These are phyloP conservation scores for Metallyticus violacea DNA, from an alignment of 2,888 invertebrate species.

Conservation along the genomic window DNA sequence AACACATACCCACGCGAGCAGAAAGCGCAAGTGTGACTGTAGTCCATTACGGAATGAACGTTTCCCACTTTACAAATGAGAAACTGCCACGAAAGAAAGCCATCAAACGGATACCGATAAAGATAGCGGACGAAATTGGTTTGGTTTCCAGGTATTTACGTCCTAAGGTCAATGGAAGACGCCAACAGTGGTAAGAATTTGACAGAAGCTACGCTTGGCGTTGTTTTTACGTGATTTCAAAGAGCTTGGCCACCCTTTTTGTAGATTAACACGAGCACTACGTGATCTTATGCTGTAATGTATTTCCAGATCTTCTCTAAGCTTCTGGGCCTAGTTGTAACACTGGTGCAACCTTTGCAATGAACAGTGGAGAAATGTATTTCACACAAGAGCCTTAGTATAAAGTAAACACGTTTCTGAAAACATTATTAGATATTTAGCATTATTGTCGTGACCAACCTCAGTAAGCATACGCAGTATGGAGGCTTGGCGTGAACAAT, in stretches of 20 bases:
- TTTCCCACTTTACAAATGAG: background rate
- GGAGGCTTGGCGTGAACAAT: no score
- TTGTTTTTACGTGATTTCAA: background rate
- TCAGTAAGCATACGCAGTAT: no score
- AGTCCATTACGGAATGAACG: background rate
- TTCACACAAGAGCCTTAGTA: no score
- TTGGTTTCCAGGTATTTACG: background rate
- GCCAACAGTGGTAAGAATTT: background rate
- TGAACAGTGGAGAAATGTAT: no score
- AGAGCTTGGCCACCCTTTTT: no score
- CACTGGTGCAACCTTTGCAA: no score
- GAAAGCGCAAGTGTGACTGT: background rate
- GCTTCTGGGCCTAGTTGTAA: no score
- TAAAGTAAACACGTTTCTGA: no score
- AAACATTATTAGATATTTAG: no score
- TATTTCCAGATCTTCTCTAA: background rate
- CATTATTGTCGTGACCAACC: no score
- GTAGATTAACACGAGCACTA: background rate
- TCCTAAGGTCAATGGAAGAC: background rate
- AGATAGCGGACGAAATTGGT: background rate
- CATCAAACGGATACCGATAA: background rate
- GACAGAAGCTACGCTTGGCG: background rate
- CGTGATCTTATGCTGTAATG: background rate
- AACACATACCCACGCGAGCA: background rate
- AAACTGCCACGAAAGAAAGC: background rate